Conservation (phyloP, 2,797 vertebrate genomes). For the Sebastes matsubarae region DNA sequence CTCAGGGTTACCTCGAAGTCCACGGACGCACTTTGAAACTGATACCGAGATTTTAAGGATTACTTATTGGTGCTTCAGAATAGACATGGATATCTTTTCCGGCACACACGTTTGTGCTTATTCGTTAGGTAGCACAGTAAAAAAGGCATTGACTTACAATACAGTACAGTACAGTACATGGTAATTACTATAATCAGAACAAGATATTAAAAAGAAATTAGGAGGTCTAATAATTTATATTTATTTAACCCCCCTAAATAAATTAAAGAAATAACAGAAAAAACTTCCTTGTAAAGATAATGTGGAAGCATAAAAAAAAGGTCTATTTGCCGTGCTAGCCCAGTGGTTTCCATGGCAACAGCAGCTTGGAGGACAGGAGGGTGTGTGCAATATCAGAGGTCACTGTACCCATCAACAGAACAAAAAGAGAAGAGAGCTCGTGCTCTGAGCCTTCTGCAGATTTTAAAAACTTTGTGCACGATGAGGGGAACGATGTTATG, state of each 20-base stretch:
- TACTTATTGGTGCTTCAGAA: not conserved
- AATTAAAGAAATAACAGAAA: not conserved
- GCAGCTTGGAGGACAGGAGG: constrained; percentile 50
- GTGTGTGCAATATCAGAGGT: constrained; percentile 52
- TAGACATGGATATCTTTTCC: constrained; percentile 1
- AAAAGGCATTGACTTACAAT: not conserved
- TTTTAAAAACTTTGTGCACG: constrained; percentile 23
- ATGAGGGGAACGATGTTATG: constrained; percentile 42
- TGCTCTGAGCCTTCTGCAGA: constrained; percentile 27
- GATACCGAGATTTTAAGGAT: constrained; percentile 15
- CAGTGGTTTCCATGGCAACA: constrained; percentile 22
- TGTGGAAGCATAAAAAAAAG: not conserved
- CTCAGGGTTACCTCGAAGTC: constrained; percentile 16
- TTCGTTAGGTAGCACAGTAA: constrained; percentile 9
- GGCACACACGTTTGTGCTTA: constrained; percentile 51
- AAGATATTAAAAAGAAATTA: not conserved
- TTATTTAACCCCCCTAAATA: not conserved
- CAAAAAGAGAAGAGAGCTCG: not conserved
- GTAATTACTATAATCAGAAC: not conserved
- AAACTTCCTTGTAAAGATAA: not conserved
- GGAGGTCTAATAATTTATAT: not conserved
- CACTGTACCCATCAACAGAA: constrained; percentile 40
- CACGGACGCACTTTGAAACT: constrained; percentile 22
- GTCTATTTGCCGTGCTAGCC: not conserved
- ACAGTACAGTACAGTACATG: not conserved